phyloP scores from a whole-genome alignment of 2,888 invertebrate species.

The Gryllus longicercus region DNA sequence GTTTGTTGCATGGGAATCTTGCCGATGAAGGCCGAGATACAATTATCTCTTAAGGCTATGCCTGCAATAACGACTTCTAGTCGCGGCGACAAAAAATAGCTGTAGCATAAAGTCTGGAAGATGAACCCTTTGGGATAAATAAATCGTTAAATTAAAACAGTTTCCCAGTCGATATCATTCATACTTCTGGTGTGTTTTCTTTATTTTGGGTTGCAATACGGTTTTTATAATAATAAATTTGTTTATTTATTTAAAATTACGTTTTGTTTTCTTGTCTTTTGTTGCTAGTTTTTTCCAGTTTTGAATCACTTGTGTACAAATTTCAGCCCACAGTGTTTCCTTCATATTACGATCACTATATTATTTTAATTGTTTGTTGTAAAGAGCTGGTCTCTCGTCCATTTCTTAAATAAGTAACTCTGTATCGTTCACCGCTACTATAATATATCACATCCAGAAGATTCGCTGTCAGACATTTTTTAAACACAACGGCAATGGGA shows the following conservation, averaged over 20 bases:
- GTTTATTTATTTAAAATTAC: neutral
- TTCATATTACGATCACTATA: neutral
- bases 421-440: neutral
- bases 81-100: no score
- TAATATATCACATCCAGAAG: neutral
- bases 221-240: no score
- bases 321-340: constrained; percentile 21
- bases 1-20: no score
- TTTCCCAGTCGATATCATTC: constrained; percentile 18
- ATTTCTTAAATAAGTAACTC: neutral
- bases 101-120: no score
- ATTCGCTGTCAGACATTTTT: neutral
- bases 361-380: constrained; percentile 22
- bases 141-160: neutral
- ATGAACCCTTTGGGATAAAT: neutral
- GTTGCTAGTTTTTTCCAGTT: neutral
- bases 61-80: no score
- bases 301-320: neutral
- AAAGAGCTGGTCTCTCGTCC: neutral
- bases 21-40: no score
- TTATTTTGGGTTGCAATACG: no score
- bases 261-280: no score
- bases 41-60: no score
- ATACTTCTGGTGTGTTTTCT: neutral
- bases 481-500: neutral